Conservation (phyloP, 1,140 invertebrate species). For the Diorhabda carinulata region DNA sequence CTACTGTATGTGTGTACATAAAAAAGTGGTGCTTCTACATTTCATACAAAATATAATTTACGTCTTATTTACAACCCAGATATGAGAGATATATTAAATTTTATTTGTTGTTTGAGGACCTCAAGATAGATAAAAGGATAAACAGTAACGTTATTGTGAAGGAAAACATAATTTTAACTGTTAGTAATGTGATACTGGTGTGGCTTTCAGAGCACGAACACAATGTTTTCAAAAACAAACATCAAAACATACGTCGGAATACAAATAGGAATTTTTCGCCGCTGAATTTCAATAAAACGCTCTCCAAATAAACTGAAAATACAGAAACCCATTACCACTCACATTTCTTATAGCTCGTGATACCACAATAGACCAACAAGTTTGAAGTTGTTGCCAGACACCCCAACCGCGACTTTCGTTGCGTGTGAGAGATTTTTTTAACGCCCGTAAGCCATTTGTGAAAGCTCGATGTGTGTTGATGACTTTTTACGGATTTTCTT, state of each 20-base stretch:
- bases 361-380: not conserved
- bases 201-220: too few relatives aligned
- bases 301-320: not conserved
- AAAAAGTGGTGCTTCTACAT: too few relatives aligned
- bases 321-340: not conserved
- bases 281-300: not conserved
- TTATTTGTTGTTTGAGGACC: too few relatives aligned
- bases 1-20: too few relatives aligned
- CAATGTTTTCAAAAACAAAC: not conserved
- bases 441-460: not conserved
- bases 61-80: too few relatives aligned
- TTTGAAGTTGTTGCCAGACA: not conserved
- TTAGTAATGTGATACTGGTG: too few relatives aligned
- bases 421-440: not conserved
- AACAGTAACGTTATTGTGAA: too few relatives aligned
- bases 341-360: not conserved
- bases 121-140: too few relatives aligned
- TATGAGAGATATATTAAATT: too few relatives aligned
- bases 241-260: not conserved
- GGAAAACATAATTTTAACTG: too few relatives aligned
- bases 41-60: too few relatives aligned
- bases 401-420: not conserved
- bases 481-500: not conserved
- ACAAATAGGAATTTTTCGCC: constrained; percentile 1
- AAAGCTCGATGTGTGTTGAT: not conserved